Evolutionary conservation across 1,140 invertebrate species (phyloP), one percentile per base, ranked within the genome.

Genomic region (Acarapis woodi): DNA sequence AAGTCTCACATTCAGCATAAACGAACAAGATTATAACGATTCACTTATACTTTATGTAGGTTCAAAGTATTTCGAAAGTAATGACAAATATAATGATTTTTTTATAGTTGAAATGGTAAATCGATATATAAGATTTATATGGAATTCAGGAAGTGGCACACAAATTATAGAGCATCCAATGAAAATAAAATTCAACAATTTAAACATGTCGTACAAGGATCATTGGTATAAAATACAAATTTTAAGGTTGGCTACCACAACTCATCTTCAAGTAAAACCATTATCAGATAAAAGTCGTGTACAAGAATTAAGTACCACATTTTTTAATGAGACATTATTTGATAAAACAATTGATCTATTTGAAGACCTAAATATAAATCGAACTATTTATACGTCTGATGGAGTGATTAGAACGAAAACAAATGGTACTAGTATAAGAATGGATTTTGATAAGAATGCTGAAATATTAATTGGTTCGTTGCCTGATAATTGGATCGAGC

Each of bases 91-190:
- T 48, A 51, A 56, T 42, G 75, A 83, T 44, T 82, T 73, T 43
- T 62, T 85, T 16, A 64, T 70, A 1, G 49, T 87, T 19, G 75
- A 82, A 53, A 65, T 83, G 54, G 58, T 71, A 1, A 63, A 78
- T 42, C 61, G 73, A 21, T 67, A 66, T 36, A 67, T 79, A 10
- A 59, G 66, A 40, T 69, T 76, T 35, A 47, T 68, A 1, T 80
- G 74, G 75, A 69, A 75, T 51, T 59, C 71, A 2, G 75, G 74
- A 8, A 69, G 67, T 16, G 70, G 67, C 2, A 62, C 63, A 1
- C 66, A 59, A 2, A 40, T 47, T 8, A 48, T 59, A 4, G 42
- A 46, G 32, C 71, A 78, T 56, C 64, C 66, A 1, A 45, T 56
- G 23, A 46, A 46, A 48, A 64, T 61, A 40, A 59, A 46, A 46